Conservation (phyloP, 2,113 vertebrate species). For the Onychostoma macrolepis region DNA sequence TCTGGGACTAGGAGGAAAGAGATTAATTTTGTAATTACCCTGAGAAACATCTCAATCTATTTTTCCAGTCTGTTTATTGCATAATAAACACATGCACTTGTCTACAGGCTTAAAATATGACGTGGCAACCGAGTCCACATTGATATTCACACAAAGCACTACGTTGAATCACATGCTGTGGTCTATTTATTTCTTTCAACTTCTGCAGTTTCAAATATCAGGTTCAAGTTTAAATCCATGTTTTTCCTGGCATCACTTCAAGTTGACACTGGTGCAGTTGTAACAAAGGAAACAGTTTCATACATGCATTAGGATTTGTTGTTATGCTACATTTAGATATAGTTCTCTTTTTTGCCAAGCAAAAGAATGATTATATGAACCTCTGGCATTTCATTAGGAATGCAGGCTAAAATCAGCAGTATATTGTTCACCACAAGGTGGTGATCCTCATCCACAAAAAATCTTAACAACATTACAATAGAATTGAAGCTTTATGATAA, state of each 20-base stretch:
- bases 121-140: conserved; percentile 2
- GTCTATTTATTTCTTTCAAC: conserved; percentile 65
- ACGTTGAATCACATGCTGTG: conserved; percentile 53
- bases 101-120: neutral
- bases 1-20: neutral
- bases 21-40: neutral
- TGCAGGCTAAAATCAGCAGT: neutral
- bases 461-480: neutral
- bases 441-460: conserved; percentile 23
- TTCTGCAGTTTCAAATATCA: conserved; percentile 47
- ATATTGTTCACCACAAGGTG: conserved; percentile 39
- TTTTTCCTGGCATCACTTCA: conserved; percentile 5
- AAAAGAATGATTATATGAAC: neutral
- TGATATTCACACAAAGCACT: conserved; percentile 35
- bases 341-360: neutral
- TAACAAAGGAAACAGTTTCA: neutral
- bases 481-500: neutral
- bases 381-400: neutral
- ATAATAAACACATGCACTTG: neutral
- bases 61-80: neutral
- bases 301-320: neutral
- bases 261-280: neutral
- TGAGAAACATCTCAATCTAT: neutral
- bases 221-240: conserved; percentile 44
- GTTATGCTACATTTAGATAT: neutral